Evolutionary conservation across 2,888 invertebrate genomes (phyloP), one percentile per base, ranked within the genome.

Genomic region (Scaptomyza reducta): DNA sequence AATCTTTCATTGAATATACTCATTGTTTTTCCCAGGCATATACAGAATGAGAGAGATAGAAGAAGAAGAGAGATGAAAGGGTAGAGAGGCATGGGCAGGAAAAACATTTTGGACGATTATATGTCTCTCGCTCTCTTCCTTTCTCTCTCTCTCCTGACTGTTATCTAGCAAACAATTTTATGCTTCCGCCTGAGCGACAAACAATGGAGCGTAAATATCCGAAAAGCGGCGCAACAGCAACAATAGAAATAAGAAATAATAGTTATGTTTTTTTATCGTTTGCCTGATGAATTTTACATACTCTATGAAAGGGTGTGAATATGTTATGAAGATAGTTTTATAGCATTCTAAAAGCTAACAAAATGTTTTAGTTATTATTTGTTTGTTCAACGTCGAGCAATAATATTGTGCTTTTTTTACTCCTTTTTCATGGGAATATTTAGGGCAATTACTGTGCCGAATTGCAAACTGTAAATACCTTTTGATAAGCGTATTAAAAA

Each of bases 131-230:
- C 73, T 76, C 71, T n/a, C 5, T 77, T 68, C 68, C 68, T 74
- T 50, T 46, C 71, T 77, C 71, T 75, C 72, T 9, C 1, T 16
- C 40, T 40, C 40, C 40, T 40, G 40, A 16, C 40, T 40, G 40
- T 86, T 88, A 86, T 86, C 86, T 88, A 65, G 84, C 77, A 79
- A 84, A 80, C 88, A 86, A 88, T 86, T 86, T 88, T 82, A 84
- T 88, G 86, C 88, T 86, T 86, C 86, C 86, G 86, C 79, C 81
- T 86, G 88, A 88, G 86, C 87, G 86, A 82, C 88, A 86, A 87
- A 86, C 86, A 86, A 86, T 86, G 86, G 88, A 87, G 86, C 86
- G 86, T 86, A 86, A 86, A 86, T 85, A 85, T 85, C 80, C 86
- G 67, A 74, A 83, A 85, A 85, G 73, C 81, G 77, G 68, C 59